phyloP scores from a whole-genome alignment of 2,113 vertebrate species.

The Takifugu bimaculatus region DNA sequence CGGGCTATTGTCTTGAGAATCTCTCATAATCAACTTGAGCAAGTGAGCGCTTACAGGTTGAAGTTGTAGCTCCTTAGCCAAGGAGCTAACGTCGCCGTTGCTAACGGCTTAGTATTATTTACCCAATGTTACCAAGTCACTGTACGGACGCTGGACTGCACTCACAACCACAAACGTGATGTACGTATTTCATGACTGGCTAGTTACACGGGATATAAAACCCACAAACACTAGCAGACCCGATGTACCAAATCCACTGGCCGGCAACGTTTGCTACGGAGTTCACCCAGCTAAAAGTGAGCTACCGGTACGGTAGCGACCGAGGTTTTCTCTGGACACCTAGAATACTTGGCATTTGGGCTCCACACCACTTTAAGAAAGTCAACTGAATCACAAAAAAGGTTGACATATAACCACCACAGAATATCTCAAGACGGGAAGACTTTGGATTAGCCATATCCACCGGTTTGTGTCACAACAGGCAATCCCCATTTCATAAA shows the following conservation, averaged over 20 bases:
- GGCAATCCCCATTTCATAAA: conserved; percentile 33
- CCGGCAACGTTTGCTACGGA: conserved; percentile 38
- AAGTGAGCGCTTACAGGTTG: conserved; percentile 35
- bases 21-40: not conserved
- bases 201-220: conserved; percentile 1
- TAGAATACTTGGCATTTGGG: conserved; percentile 4
- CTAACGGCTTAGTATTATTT: conserved; percentile 40
- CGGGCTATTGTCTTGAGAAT: too few relatives aligned
- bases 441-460: not conserved
- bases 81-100: conserved; percentile 40
- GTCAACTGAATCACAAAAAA: conserved; percentile 8
- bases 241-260: too few relatives aligned
- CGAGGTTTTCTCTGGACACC: conserved; percentile 10
- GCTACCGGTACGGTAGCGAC: conserved; percentile 51
- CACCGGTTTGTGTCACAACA: conserved; percentile 21
- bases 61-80: conserved; percentile 48
- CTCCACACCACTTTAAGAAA: conserved; percentile 2
- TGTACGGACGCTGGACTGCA: not conserved
- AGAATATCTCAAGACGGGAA: not conserved
- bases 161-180: not conserved
- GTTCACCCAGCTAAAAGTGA: conserved; percentile 41
- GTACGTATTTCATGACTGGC: not conserved
- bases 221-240: too few relatives aligned
- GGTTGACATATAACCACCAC: fast-evolving
- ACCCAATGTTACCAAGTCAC: conserved; percentile 20